Base-by-base conservation (phyloP, 1,140 invertebrate species). In the Andrena cerasifolii region DNA sequence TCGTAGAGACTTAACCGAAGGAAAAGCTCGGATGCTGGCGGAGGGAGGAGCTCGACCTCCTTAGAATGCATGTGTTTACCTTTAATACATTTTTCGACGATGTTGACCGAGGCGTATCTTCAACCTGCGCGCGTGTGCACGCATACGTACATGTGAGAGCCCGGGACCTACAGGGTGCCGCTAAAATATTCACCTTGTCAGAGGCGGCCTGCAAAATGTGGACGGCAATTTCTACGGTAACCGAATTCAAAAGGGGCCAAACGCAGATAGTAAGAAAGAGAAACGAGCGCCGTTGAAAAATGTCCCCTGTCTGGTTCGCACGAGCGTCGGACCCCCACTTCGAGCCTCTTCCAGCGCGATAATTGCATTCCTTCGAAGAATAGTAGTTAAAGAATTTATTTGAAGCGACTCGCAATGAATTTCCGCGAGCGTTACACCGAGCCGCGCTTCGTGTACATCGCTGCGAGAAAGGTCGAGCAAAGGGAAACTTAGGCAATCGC, bases 1-100 rank as follows among this genome's bases (percentile, higher is more conserved):
- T 65, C 79, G 65, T 56, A 36, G 68, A 40, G 67, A 58, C 58
- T 53, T 63, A 65, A 63, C 40, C 53, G 49, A 40, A 36, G n/a
- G 24, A n/a, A 54, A 16, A 47, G 58, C 24, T 26, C 18, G 31
- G 54, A 49, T 26, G 53, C 3, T 14, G n/a, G 21, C 21, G 58
- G 62, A 28, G 16, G 58, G 26, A 21, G 63, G n/a, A 51, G 58
- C 62, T 53, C 72, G 66, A 74, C 54, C 85, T 87, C 78, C 75
- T 88, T 86, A 87, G 74, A 84, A 88, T 88, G 84, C 86, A 88
- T 88, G 82, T 88, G 86, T 88, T 88, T 88, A 84, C 84, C 84
- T 88, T 88, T 87, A 87, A 88, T 88, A 88, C 80, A 88, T 88
- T 88, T 88, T 86, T 84, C 86, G 86, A 80, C 82, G 78, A 87